Base-by-base conservation (phyloP, 2,797 vertebrate genomes). In the Cetoscarus ocellatus region DNA sequence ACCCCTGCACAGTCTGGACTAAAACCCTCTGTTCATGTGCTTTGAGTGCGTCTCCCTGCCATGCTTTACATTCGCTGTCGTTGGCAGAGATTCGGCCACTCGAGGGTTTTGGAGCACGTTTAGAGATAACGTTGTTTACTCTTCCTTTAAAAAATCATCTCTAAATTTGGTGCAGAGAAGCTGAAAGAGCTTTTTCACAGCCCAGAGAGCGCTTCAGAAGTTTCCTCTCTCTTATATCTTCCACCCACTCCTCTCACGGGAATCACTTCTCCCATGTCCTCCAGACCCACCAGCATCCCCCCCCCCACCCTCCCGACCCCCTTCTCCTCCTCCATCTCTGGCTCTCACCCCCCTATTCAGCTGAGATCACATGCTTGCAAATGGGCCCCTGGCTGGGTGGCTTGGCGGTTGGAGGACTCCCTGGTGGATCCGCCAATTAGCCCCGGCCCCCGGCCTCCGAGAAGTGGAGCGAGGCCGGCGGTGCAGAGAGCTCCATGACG, bases 361-460 rank as follows among this genome's bases (percentile, higher is more conserved):
- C 50, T 39, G 56, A 75, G 81, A 91, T 91, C 86, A 88, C 86
- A 87, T 88, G 86, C 73, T 88, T 89, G 88, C 78, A 88, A 91
- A 91, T 83, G 85, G 71, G 68, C 77, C 70, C 73, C 76, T 68
- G 51, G 67, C 82, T 75, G 78, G 68, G 66, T 49, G 49, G 65
- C 53, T 70, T 43, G 69, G 79, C 11, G 63, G 68, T 66, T 88
- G 70, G 81, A 91, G 90, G 82, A 81, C 75, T 93, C 91, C 92
- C 91, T 67, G 70, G 91, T 88, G 93, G 86, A 91, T 91, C 79
- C 42, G 14, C 87, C 93, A 92, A 93, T 94, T 93, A 94, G 90
- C 89, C 90, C 73, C 55, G 40, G 87, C 86, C 86, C 82, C 80
- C 50, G 54, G 84, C 61, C 81, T 87, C 43, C 1, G 79, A 89